A percentile compares a stretch with the other conserved stretches of the same genome.
phyloP scores from a whole-genome alignment of 2,888 invertebrate genomes.

The Tinea semifulvella region DNA sequence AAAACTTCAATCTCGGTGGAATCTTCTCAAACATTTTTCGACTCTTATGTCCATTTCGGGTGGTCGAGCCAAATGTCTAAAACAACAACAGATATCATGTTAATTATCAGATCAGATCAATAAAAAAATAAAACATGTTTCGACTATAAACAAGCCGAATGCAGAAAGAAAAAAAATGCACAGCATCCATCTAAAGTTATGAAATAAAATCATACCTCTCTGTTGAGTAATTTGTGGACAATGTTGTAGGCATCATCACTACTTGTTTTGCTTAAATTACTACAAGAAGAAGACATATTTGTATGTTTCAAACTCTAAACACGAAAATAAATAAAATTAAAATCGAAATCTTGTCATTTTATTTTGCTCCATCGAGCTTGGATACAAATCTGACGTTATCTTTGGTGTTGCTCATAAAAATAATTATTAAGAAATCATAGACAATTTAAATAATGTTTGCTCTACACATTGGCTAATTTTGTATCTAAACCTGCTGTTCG shows the following conservation, averaged over 20 bases:
- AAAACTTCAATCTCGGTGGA: constrained; percentile 67
- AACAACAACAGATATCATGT: constrained; percentile 19
- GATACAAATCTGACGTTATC: constrained; percentile 10
- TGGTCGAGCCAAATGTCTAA: constrained; percentile 62
- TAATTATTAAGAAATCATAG: too few relatives aligned
- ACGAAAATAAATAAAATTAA: too few relatives aligned
- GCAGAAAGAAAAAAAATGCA: constrained; percentile 6
- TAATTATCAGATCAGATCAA: neutral
- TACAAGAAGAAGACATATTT: constrained; percentile 52
- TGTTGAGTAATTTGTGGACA: constrained; percentile 65
- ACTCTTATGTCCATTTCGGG: constrained; percentile 46
- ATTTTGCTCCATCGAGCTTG: too few relatives aligned
- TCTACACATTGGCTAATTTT: too few relatives aligned
- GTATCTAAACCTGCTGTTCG: too few relatives aligned
- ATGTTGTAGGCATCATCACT: constrained; percentile 30
- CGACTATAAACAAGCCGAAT: neutral
- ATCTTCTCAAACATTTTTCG: constrained; percentile 62
- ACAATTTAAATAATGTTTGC: too few relatives aligned
- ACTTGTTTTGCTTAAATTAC: neutral
- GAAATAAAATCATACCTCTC: constrained; percentile 60
- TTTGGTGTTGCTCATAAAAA: neutral
- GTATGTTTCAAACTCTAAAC: too few relatives aligned
- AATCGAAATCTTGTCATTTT: too few relatives aligned
- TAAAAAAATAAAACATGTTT: neutral
- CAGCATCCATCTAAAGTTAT: neutral